A percentile compares a stretch with the other conserved stretches of the same genome.
phyloP scores from a whole-genome alignment of 2,888 invertebrate species.

The Polymixis lichenea region DNA sequence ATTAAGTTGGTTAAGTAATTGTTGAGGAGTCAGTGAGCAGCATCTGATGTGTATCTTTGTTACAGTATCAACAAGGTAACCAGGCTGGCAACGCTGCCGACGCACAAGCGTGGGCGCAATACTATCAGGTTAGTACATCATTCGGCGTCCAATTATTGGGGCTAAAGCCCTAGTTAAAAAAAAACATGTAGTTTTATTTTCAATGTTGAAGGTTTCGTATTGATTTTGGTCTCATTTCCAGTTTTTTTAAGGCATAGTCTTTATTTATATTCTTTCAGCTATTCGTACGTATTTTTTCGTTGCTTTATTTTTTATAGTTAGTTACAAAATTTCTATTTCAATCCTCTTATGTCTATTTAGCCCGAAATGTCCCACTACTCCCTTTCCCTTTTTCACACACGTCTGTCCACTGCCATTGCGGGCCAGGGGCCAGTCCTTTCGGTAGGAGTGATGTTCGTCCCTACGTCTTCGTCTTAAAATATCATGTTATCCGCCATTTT shows the following conservation, averaged over 20 bases:
- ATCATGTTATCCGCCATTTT: not conserved
- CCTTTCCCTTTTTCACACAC: not conserved
- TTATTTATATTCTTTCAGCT: slow-evolving; percentile 24
- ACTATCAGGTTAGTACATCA: slow-evolving; percentile 81
- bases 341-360: not conserved
- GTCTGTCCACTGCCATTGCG: not conserved
- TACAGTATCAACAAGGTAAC: slow-evolving; percentile 75
- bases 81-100: slow-evolving; percentile 75
- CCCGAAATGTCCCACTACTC: not conserved
- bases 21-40: not conserved
- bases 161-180: not conserved
- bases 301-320: not conserved
- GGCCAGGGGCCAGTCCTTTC: not conserved
- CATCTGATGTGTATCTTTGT: slow-evolving; percentile 41
- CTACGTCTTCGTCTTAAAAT: not conserved
- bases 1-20: not conserved
- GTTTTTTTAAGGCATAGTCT: not conserved
- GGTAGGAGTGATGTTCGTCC: not conserved
- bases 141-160: not conserved
- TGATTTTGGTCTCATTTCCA: not conserved
- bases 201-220: no score
- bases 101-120: slow-evolving; percentile 87
- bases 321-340: not conserved
- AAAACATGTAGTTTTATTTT: no score
- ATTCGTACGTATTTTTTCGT: slow-evolving; percentile 18